A percentile compares a stretch with the other conserved stretches of the same genome.
Evolutionary conservation across 2,113 vertebrate species (phyloP).

Genomic region (Serinus canaria): DNA sequence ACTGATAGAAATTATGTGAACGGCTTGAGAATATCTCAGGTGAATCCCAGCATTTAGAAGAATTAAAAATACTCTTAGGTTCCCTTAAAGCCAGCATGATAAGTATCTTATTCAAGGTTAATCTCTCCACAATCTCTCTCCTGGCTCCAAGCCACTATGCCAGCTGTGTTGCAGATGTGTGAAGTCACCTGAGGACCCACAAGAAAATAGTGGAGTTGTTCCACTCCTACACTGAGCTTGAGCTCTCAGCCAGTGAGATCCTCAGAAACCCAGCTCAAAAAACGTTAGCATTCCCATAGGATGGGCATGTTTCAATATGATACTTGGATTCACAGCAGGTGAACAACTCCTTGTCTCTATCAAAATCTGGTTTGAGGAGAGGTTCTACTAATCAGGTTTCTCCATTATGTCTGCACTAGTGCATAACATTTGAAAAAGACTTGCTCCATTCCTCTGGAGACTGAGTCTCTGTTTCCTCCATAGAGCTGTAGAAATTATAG

Average conservation of each 20-base stretch:
- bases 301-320: rapidly evolving
- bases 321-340: not conserved
- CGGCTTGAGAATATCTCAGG: not conserved
- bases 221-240: not conserved
- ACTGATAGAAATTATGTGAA: not conserved
- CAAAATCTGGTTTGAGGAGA: not conserved
- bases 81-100: not conserved
- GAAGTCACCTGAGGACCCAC: not conserved
- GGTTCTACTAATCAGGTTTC: not conserved
- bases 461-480: not conserved
- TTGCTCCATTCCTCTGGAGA: not conserved
- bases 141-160: not conserved
- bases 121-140: not conserved
- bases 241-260: not conserved
- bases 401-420: not conserved
- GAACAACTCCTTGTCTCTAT: not conserved
- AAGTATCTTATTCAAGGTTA: not conserved
- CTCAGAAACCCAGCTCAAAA: not conserved
- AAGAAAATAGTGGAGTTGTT: not conserved
- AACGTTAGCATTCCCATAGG: rapidly evolving
- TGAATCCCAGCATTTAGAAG: not conserved
- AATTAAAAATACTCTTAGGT: not conserved
- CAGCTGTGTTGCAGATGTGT: not conserved
- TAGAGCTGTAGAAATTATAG: not conserved
- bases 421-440: not conserved